phyloP scores from a whole-genome alignment of 2,888 invertebrate species.

The Kryphioiulus occultus region DNA sequence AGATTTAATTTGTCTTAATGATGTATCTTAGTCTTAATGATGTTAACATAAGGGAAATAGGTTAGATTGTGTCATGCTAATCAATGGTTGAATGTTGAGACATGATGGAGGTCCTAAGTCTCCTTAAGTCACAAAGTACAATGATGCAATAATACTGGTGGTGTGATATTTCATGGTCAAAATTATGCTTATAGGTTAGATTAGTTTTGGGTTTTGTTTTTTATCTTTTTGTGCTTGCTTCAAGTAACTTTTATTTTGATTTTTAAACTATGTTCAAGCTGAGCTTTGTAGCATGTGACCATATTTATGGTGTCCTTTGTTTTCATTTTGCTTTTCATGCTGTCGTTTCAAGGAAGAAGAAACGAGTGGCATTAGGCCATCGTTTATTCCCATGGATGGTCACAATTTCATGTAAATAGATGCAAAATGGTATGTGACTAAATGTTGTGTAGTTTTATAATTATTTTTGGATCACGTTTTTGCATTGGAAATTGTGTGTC shows the following conservation, averaged over 20 bases:
- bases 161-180: not conserved
- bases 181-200: not conserved
- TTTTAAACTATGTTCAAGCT: not conserved
- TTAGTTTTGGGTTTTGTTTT: not conserved
- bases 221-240: not conserved
- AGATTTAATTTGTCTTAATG: too few relatives aligned
- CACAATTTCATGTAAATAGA: constrained; percentile 52
- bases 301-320: constrained; percentile 47
- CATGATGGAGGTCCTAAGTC: too few relatives aligned
- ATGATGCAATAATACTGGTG: too few relatives aligned
- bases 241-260: not conserved
- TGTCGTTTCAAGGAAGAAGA: constrained; percentile 49
- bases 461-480: not conserved
- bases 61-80: too few relatives aligned
- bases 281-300: constrained; percentile 44
- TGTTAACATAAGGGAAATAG: too few relatives aligned
- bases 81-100: too few relatives aligned
- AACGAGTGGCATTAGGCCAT: constrained; percentile 47
- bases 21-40: too few relatives aligned
- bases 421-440: constrained; percentile 50
- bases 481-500: not conserved
- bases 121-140: too few relatives aligned
- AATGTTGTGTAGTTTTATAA: not conserved
- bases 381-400: constrained; percentile 50
- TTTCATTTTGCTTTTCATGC: constrained; percentile 48